Evolutionary conservation across 2,888 invertebrate species (phyloP).

Genomic region (Teinopalpus imperialis): DNA sequence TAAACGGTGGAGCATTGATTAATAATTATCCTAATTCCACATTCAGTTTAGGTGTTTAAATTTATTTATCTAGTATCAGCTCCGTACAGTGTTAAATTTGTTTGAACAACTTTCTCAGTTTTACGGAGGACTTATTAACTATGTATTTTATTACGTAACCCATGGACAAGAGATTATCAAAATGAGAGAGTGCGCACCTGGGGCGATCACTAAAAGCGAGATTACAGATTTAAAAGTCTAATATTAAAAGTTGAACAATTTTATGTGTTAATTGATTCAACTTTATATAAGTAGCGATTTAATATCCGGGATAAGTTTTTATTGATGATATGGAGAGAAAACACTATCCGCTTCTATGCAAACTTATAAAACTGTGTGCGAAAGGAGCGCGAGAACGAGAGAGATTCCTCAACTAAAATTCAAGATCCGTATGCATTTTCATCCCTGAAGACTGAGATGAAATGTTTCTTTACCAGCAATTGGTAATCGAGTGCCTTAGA

Average conservation of each 20-base stretch:
- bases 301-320: too few species aligned
- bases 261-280: slow-evolving; percentile 12
- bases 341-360: too few species aligned
- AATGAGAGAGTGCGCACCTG: slow-evolving; percentile 10
- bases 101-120: slow-evolving; percentile 8
- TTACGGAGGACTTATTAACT: slow-evolving; percentile 10
- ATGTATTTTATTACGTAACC: slow-evolving; percentile 14
- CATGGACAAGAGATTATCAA: slow-evolving; percentile 14
- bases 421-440: too few species aligned
- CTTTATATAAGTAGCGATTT: too few species aligned
- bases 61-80: not conserved
- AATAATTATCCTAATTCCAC: slow-evolving; percentile 74
- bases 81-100: slow-evolving; percentile 8
- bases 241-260: slow-evolving; percentile 18
- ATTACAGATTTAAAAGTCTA: slow-evolving; percentile 19
- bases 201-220: slow-evolving; percentile 3
- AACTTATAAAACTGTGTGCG: too few species aligned
- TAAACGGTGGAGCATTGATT: too few species aligned
- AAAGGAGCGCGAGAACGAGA: too few species aligned
- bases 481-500: too few species aligned
- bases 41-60: slow-evolving; percentile 41
- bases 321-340: too few species aligned
- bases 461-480: too few species aligned
- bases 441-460: too few species aligned
- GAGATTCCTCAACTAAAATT: too few species aligned